Evolutionary conservation across 2,888 invertebrate genomes (phyloP).

Genomic region (Ferrisia virgata): DNA sequence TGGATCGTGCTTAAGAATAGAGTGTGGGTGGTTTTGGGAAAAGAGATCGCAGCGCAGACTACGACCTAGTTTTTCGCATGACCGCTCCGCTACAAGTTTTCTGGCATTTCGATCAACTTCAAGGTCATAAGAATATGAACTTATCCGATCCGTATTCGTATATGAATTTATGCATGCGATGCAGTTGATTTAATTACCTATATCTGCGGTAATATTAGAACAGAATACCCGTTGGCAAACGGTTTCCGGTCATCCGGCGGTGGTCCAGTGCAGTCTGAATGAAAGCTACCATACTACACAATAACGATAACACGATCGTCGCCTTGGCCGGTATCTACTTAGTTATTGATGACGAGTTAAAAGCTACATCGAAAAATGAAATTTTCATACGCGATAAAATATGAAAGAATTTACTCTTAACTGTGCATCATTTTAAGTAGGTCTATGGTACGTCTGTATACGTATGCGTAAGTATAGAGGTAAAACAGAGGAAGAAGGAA

Average conservation of each 20-base stretch:
- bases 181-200: neutral
- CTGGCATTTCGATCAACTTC: neutral
- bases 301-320: neutral
- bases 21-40: too few relatives aligned
- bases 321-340: neutral
- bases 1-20: too few relatives aligned
- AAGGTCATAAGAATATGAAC: neutral
- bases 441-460: neutral
- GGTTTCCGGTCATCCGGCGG: neutral
- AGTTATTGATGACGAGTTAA: neutral
- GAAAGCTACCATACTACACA: neutral
- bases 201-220: neutral
- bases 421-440: conserved; percentile 3
- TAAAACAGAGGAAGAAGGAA: too few relatives aligned
- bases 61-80: neutral
- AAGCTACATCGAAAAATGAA: too few relatives aligned
- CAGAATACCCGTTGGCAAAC: neutral
- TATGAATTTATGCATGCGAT: too few relatives aligned
- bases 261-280: neutral
- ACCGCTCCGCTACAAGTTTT: neutral
- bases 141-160: neutral
- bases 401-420: conserved; percentile 25
- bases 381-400: conserved; percentile 11
- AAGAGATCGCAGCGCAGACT: too few relatives aligned
- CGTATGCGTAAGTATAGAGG: too few relatives aligned